Evolutionary conservation across 2,888 invertebrate species (phyloP), one percentile per base, ranked within the genome.

Genomic region (Salticus scenicus): DNA sequence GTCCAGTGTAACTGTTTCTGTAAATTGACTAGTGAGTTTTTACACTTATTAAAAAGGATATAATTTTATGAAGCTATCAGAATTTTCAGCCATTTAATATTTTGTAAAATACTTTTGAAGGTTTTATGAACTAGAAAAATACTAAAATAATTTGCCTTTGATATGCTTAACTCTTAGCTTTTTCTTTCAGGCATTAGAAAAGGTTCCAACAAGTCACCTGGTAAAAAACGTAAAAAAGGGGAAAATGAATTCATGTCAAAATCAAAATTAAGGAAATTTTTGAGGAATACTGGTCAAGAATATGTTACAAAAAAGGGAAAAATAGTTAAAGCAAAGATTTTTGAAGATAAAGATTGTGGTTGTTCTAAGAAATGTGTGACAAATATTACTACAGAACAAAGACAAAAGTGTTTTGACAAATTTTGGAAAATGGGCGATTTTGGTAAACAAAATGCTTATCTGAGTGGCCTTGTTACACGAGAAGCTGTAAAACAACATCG

Each of bases 341-440:
- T 78, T 70, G 79, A 78, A 47, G 74, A 85, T 28, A 79, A 85
- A 74, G 79, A 85, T 47, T 85, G 84, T 79, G 84, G 84, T n/a
- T 85, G 84, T 33, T 78, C 78, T 17, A 85, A 70, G 12, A 42
- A 70, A 1, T 85, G 84, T 20, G 31, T 63, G 24, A 79, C 73
- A 10, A 85, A 85, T 20, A 75, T 85, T 42, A 74, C 84, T 20
- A 30, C 63, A 8, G 84, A 79, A 63, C 69, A 85, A 37, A 74
- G 84, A 27, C 57, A 85, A 17, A 85, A 78, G 47, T 78, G 78
- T 24, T 85, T 85, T 70, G 84, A 85, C 70, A 85, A 79, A 63
- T 85, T 85, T 79, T 85, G 84, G 84, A 85, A 85, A 74, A 79
- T 79, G 74, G 84, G 78, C n/a, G 79, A 78, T 47, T 85, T 85